Conservation (phyloP, 2,888 invertebrate species). For the Hofmannophila pseudospretella region DNA sequence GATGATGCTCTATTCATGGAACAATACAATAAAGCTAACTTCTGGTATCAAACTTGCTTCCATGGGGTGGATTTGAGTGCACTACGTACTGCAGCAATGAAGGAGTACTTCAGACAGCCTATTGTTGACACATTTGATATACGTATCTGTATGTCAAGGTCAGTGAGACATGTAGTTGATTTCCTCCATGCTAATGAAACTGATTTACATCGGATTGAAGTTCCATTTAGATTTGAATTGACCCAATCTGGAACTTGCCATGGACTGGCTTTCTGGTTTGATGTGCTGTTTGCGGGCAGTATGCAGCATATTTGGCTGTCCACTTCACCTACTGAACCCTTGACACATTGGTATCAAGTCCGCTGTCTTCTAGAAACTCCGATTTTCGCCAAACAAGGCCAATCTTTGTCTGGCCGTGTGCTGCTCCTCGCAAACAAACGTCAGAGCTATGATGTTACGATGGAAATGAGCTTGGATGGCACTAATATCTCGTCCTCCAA, state of each 20-base stretch:
- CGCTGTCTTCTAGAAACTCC: slow-evolving; percentile 96
- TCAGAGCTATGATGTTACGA: slow-evolving; percentile 99
- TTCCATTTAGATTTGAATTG: slow-evolving; percentile 95
- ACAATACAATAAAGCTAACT: slow-evolving; percentile 98
- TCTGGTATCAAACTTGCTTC: slow-evolving; percentile 99
- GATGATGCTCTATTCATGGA: slow-evolving; percentile 99
- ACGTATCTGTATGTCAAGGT: slow-evolving; percentile 96
- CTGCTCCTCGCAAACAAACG: slow-evolving; percentile 94
- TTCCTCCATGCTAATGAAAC: slow-evolving; percentile 95
- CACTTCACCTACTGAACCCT: slow-evolving; percentile 97
- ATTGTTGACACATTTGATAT: slow-evolving; percentile 99
- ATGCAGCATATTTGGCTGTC: slow-evolving; percentile 99
- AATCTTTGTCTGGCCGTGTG: slow-evolving; percentile 91
- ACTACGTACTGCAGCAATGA: slow-evolving; percentile 94
- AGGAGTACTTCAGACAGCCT: slow-evolving; percentile 98
- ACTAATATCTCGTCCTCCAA: slow-evolving; percentile 91
- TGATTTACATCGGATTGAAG: slow-evolving; percentile 96
- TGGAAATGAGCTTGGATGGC: slow-evolving; percentile 94
- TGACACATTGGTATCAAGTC: slow-evolving; percentile 99
- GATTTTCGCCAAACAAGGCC: slow-evolving; percentile 95
- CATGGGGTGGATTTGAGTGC: slow-evolving; percentile 97
- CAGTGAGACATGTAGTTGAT: slow-evolving; percentile 94
- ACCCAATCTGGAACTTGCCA: slow-evolving; percentile 96
- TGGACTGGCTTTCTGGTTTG: slow-evolving; percentile 98
- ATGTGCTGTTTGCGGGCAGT: slow-evolving; percentile 92